Evolutionary conservation across 1,140 invertebrate species (phyloP).

Genomic region (Matsumurasca onukii): DNA sequence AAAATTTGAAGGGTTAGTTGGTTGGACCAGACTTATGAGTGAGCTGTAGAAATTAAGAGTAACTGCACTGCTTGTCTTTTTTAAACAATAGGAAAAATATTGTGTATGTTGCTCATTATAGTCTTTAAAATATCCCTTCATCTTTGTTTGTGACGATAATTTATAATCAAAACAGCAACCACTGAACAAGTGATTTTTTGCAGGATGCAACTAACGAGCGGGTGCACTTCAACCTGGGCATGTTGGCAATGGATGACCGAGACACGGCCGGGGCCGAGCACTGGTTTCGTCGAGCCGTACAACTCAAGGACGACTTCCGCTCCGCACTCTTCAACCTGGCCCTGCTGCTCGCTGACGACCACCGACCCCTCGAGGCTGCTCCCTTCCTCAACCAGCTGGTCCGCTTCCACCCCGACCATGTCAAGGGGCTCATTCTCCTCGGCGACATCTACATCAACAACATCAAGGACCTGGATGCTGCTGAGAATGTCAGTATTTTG

Average conservation of each 20-base stretch:
- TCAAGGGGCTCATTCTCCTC: constrained; percentile 90
- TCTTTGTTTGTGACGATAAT: no score
- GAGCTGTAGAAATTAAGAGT: no score
- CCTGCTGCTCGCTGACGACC: constrained; percentile 82
- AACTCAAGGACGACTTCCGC: constrained; percentile 82
- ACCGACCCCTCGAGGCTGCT: constrained; percentile 86
- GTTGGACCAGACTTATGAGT: no score
- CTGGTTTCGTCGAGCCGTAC: constrained; percentile 84
- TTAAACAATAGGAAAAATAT: no score
- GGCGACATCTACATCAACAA: constrained; percentile 97
- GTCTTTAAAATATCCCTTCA: no score
- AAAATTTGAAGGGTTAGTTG: no score
- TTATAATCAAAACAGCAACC: no score
- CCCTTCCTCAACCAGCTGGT: constrained; percentile 91
- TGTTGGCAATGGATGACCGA: constrained; percentile 94
- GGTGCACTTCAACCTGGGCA: constrained; percentile 92
- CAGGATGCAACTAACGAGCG: constrained; percentile 76
- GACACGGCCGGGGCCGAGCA: constrained; percentile 84
- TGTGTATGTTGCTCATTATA: no score
- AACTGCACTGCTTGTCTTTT: no score
- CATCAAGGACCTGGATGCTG: constrained; percentile 90
- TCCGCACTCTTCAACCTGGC: constrained; percentile 95
- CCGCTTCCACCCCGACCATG: constrained; percentile 88
- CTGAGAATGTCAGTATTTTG: constrained; percentile 72
- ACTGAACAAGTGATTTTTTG: constrained; percentile 28